Conservation (phyloP, 2,797 vertebrate species). For the Cyclura pinguis region DNA sequence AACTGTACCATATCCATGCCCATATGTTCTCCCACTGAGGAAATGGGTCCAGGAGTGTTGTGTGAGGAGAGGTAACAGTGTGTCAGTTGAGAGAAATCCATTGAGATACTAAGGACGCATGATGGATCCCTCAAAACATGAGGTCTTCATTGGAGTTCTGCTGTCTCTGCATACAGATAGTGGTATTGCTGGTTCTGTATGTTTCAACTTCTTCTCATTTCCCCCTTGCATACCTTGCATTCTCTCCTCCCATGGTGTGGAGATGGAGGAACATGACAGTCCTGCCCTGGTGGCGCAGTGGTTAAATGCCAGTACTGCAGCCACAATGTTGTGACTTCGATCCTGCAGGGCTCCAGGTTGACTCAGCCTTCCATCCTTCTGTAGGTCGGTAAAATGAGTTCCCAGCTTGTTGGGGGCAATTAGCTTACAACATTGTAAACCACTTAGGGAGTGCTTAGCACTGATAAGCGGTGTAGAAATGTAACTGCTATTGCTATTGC, state of each 20-base stretch:
- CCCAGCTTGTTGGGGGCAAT: too few relatives aligned
- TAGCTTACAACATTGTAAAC: too few relatives aligned
- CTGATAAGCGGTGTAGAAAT: too few relatives aligned
- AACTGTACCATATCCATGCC: background rate
- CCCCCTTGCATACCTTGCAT: too few relatives aligned
- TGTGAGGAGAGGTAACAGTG: background rate
- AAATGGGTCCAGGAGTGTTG: background rate
- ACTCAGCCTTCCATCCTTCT: too few relatives aligned
- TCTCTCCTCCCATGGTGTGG: background rate
- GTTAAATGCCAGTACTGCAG: too few relatives aligned
- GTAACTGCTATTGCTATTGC: too few relatives aligned
- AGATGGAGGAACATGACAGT: background rate
- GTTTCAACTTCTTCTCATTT: background rate
- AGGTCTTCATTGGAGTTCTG: too few relatives aligned
- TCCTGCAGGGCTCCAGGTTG: too few relatives aligned
- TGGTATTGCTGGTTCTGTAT: background rate
- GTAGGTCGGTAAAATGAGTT: too few relatives aligned
- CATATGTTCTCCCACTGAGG: background rate
- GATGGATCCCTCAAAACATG: background rate
- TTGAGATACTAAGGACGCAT: background rate
- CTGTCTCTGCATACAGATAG: background rate
- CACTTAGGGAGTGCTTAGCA: too few relatives aligned
- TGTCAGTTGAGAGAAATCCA: background rate
- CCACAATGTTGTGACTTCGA: too few relatives aligned
- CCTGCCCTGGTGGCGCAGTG: background rate